A percentile compares a stretch with the other conserved stretches of the same genome.
phyloP scores from a whole-genome alignment of 2,888 invertebrate genomes.

The Epirrhoe tristata region DNA sequence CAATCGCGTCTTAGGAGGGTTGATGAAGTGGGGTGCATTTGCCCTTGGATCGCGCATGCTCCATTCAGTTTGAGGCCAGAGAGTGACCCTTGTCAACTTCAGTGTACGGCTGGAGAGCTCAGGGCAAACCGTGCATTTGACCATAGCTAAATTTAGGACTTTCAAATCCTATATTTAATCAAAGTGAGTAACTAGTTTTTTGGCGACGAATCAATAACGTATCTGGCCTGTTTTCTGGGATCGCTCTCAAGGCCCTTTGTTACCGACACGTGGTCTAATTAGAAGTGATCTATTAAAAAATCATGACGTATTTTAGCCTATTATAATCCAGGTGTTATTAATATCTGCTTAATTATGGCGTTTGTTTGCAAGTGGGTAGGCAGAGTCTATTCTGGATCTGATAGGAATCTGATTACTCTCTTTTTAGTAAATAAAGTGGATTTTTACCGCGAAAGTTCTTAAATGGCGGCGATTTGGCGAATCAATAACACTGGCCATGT shows the following conservation, averaged over 20 bases:
- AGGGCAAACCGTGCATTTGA: slow-evolving; percentile 54
- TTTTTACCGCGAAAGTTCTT: slow-evolving; percentile 56
- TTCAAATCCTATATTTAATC: slow-evolving; percentile 73
- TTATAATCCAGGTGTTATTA: neutral
- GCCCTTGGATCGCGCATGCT: slow-evolving; percentile 74
- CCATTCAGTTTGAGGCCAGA: slow-evolving; percentile 63
- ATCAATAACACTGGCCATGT: slow-evolving; percentile 71
- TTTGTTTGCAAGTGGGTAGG: neutral
- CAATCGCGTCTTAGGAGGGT: slow-evolving; percentile 59
- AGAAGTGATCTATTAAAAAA: slow-evolving; percentile 40
- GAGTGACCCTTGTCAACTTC: slow-evolving; percentile 70
- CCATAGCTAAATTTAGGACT: slow-evolving; percentile 63
- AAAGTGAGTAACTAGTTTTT: slow-evolving; percentile 67
- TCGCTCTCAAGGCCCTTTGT: slow-evolving; percentile 11
- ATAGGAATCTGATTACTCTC: slow-evolving; percentile 4
- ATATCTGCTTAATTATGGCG: neutral
- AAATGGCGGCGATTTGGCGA: slow-evolving; percentile 72
- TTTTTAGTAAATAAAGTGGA: neutral
- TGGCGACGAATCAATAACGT: slow-evolving; percentile 12
- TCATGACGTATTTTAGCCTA: slow-evolving; percentile 23
- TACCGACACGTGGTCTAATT: slow-evolving; percentile 49
- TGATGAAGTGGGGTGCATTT: slow-evolving; percentile 65
- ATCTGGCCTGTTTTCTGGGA: slow-evolving; percentile 4
- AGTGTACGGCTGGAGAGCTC: slow-evolving; percentile 73
- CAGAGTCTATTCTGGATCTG: neutral